phyloP scores from a whole-genome alignment of 2,797 vertebrate genomes.

The Sebastiscus tertius region DNA sequence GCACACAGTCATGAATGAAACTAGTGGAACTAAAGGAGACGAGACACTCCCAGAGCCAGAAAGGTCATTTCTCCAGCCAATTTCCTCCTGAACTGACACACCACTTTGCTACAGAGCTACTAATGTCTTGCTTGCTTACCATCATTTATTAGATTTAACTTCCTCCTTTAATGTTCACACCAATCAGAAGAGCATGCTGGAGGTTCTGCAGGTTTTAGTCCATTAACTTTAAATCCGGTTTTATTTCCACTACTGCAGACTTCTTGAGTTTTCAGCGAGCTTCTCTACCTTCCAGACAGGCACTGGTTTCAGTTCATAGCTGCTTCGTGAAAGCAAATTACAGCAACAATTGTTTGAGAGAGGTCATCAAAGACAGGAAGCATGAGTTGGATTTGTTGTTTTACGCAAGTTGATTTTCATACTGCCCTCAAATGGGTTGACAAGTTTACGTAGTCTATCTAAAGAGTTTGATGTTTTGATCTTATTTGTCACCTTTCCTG shows the following conservation, averaged over 20 bases:
- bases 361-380: background rate
- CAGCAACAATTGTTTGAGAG: background rate
- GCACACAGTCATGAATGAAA: background rate
- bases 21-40: background rate
- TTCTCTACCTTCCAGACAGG: background rate
- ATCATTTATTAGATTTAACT: constrained; percentile 5
- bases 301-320: background rate
- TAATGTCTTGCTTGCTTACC: background rate
- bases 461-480: too few relatives aligned
- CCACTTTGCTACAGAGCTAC: background rate
- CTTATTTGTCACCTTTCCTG: background rate
- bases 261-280: background rate
- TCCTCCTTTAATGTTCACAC: background rate
- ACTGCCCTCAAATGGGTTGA: background rate
- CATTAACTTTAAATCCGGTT: background rate
- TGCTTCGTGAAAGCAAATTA: background rate
- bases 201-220: background rate
- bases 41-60: background rate
- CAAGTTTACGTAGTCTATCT: too few relatives aligned
- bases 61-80: background rate
- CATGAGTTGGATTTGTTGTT: background rate
- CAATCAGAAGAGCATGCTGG: background rate
- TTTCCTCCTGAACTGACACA: background rate
- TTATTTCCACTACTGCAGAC: background rate
- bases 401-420: background rate